Conservation (phyloP, 2,888 invertebrate genomes). For the Rhagium mordax region DNA sequence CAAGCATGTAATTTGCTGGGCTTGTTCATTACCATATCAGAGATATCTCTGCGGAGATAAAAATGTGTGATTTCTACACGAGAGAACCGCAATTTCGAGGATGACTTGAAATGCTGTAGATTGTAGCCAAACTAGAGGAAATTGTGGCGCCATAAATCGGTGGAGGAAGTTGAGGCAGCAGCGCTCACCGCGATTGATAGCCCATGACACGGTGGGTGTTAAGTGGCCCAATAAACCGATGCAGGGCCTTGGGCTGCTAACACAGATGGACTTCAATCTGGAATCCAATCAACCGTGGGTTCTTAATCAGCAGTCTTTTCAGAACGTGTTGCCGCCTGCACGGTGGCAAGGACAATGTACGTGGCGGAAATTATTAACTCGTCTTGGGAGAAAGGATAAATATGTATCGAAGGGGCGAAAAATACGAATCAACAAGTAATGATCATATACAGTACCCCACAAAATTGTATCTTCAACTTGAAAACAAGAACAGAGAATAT, state of each 20-base stretch:
- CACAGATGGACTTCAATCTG: slow-evolving; percentile 48
- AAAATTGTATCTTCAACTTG: too few species aligned
- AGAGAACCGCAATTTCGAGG: slow-evolving; percentile 13
- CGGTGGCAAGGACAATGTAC: not conserved
- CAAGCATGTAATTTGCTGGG: too few species aligned
- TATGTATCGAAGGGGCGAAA: too few species aligned
- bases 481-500: too few species aligned
- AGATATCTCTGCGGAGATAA: not conserved
- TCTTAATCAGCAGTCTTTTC: slow-evolving; percentile 47
- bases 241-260: slow-evolving; percentile 44
- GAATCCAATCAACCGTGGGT: slow-evolving; percentile 45
- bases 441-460: too few species aligned
- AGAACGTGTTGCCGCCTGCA: slow-evolving; percentile 40
- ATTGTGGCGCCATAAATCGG: slow-evolving; percentile 43
- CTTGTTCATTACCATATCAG: slow-evolving; percentile 3
- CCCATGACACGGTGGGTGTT: slow-evolving; percentile 53
- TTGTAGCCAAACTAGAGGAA: slow-evolving; percentile 27
- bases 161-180: slow-evolving; percentile 50
- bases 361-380: not conserved
- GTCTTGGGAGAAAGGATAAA: not conserved
- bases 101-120: slow-evolving; percentile 8
- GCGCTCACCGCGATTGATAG: slow-evolving; percentile 55
- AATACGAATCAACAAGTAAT: too few species aligned
- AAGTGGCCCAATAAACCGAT: slow-evolving; percentile 53
- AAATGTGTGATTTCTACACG: not conserved